Percentiles rank a stretch among this genome's conserved stretches.
These are phyloP conservation scores for Sterrhoptilus dennistouni DNA, from an alignment of 2,113 vertebrate species.

Conservation along the genomic window DNA sequence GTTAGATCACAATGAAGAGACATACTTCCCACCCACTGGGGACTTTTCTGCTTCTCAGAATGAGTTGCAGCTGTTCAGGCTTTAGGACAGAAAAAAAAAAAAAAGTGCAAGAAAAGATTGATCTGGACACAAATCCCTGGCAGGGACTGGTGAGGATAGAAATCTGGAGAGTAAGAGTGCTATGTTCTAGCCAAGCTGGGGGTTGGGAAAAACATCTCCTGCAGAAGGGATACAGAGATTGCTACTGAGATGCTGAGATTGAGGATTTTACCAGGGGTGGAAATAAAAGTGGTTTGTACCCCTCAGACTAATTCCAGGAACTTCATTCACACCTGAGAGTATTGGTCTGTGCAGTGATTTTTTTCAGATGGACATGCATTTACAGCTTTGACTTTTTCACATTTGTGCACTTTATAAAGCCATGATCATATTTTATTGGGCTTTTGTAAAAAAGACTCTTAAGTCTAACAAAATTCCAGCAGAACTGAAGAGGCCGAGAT, in stretches of 20 bases:
- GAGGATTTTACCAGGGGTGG: background rate
- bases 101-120: background rate
- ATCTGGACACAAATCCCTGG: slow-evolving; percentile 17
- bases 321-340: background rate
- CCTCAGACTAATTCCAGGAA: background rate
- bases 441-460: background rate
- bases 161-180: background rate
- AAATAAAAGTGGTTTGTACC: background rate
- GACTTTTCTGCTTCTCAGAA: slow-evolving; percentile 2
- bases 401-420: background rate
- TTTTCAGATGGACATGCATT: background rate
- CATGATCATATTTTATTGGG: background rate
- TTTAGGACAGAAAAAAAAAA: background rate
- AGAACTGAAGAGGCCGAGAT: background rate
- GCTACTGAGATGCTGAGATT: background rate
- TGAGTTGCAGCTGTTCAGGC: slow-evolving; percentile 31
- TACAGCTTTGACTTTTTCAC: slow-evolving; percentile 1
- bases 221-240: background rate
- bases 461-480: slow-evolving; percentile 3
- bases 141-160: slow-evolving; percentile 1
- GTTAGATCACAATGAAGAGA: background rate
- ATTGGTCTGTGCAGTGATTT: background rate
- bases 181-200: background rate
- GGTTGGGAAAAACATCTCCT: background rate
- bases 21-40: background rate